Evolutionary conservation across 2,888 invertebrate genomes (phyloP).

Genomic region (Parapristionchus giblindavisi): DNA sequence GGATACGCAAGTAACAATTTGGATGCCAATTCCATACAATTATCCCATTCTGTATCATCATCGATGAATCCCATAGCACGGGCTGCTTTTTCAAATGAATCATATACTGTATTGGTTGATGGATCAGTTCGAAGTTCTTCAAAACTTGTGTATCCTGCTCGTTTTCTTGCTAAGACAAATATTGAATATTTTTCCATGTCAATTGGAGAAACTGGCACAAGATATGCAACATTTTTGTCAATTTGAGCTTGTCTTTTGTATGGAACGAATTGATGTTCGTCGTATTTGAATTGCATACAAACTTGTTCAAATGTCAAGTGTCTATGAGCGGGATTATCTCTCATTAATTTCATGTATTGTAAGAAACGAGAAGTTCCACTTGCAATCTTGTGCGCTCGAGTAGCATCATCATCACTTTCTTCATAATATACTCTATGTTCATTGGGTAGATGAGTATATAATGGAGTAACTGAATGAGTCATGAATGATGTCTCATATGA

Average conservation of each 20-base stretch:
- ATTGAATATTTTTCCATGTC: constrained; percentile 15
- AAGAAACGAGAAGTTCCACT: neutral
- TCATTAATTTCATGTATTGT: constrained; percentile 1
- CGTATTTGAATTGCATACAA: neutral
- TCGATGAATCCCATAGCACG: neutral
- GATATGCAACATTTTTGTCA: constrained; percentile 6
- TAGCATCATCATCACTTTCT: neutral
- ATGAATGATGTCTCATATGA: constrained; percentile 45
- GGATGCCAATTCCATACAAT: constrained; percentile 5
- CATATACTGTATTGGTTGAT: neutral
- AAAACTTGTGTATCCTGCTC: neutral
- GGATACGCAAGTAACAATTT: neutral
- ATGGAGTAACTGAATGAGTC: constrained; percentile 1
- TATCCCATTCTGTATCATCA: constrained; percentile 32
- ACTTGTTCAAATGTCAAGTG: constrained; percentile 5
- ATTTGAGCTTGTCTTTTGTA: neutral
- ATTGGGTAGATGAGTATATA: neutral
- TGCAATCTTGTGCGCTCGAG: neutral
- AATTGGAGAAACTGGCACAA: neutral
- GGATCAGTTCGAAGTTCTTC: constrained; percentile 9
- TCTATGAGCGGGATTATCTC: neutral
- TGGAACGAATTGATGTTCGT: neutral
- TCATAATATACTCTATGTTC: neutral
- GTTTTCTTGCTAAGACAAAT: neutral
- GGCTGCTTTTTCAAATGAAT: constrained; percentile 12